phyloP scores from a whole-genome alignment of 1,140 invertebrate species.

The Lysiphlebus fabarum region DNA sequence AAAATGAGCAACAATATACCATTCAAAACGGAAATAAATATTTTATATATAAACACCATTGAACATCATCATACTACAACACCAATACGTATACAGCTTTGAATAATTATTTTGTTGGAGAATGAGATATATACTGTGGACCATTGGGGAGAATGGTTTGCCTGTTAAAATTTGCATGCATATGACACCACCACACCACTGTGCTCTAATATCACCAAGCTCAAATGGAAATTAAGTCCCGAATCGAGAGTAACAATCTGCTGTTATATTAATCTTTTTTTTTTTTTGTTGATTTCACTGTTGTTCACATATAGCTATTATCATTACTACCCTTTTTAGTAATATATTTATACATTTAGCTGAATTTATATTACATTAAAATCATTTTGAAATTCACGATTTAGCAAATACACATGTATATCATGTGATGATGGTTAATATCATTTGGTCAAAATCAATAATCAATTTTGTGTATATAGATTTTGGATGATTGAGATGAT shows the following conservation, averaged over 20 bases:
- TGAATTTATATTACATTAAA: too few relatives aligned
- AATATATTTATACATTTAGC: too few relatives aligned
- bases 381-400: slow-evolving; percentile 21
- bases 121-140: slow-evolving; percentile 9
- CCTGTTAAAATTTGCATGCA: slow-evolving; percentile 49
- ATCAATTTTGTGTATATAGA: neutral
- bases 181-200: slow-evolving; percentile 50
- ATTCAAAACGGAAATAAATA: slow-evolving; percentile 24
- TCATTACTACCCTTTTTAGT: too few relatives aligned
- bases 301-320: neutral
- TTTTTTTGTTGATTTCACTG: neutral
- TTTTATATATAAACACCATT: neutral
- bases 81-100: neutral
- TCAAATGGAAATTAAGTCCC: slow-evolving; percentile 49
- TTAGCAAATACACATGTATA: too few relatives aligned
- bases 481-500: slow-evolving; percentile 21
- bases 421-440: too few relatives aligned
- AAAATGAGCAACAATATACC: slow-evolving; percentile 5
- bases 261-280: neutral
- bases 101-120: slow-evolving; percentile 5
- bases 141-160: slow-evolving; percentile 29
- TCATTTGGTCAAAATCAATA: too few relatives aligned
- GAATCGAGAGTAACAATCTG: slow-evolving; percentile 31
- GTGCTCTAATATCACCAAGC: slow-evolving; percentile 48
- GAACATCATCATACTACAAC: neutral